phyloP scores from a whole-genome alignment of 2,113 vertebrate species.

The Mus pahari region DNA sequence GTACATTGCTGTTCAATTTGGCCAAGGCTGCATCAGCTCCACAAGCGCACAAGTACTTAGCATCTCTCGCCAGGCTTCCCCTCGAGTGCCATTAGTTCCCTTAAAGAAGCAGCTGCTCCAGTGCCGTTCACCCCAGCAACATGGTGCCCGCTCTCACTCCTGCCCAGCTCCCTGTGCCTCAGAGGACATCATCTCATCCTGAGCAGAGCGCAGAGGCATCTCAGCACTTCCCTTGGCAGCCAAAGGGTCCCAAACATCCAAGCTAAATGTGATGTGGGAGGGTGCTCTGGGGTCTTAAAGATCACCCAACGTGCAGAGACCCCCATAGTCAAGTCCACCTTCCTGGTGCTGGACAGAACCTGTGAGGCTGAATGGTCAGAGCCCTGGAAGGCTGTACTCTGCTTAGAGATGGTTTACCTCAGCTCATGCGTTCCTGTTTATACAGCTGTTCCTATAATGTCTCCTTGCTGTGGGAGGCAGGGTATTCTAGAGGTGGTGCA shows the following conservation, averaged over 20 bases:
- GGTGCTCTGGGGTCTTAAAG: background rate
- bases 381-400: too few relatives aligned
- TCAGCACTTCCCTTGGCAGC: background rate
- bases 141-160: background rate
- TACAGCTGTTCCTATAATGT: background rate
- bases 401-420: background rate
- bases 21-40: background rate
- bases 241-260: conserved; percentile 49
- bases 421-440: background rate
- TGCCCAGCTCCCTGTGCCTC: background rate
- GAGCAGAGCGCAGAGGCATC: conserved; percentile 42
- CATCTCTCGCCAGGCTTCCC: conserved; percentile 47
- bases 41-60: conserved; percentile 42
- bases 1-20: conserved; percentile 58
- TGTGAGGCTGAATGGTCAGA: background rate
- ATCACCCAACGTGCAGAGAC: background rate
- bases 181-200: conserved; percentile 68
- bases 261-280: conserved; percentile 37
- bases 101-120: conserved; percentile 77
- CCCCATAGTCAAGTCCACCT: background rate
- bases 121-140: background rate
- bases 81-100: conserved; percentile 72
- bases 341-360: background rate
- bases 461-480: background rate
- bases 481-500: background rate